Evolutionary conservation across 2,888 invertebrate genomes (phyloP), one percentile per base, ranked within the genome.

Genomic region (Caenorhabditis zanzibari): DNA sequence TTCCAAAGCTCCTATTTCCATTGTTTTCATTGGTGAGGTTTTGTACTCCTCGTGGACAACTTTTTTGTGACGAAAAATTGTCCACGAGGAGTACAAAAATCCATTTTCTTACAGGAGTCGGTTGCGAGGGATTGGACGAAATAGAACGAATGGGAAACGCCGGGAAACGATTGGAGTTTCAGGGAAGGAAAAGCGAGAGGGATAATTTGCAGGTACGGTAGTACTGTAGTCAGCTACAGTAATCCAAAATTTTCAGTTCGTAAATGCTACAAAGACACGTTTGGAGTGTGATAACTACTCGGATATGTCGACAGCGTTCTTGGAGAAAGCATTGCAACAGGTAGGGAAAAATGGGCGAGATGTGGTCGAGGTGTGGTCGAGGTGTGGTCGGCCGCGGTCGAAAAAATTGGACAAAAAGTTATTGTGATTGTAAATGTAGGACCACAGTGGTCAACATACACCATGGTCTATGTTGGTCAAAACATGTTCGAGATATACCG

Each of bases 161-260:
- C 2, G 89, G 90, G 22, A 88, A 86, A 63, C 82, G 89, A 19
- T 44, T 90, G n/a, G 89, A 89, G 54, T 90, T 80, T 72, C 90
- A 90, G 56, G 90, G 90, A 58, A 28, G 90, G 28, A 90, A 90
- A 59, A 86, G 87, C 26, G 90, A 90, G 68, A 56, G 90, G 26
- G 89, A 90, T 61, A 88, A 84, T 66, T 81, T 81, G 26, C 81
- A 81, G 75, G 81, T 81, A 28, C 1, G 19, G 49, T 49, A 7
- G 7, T 32, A 32, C 32, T 32, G 5, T 32, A 32, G 32, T 32
- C 7, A 32, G 9, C 59, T 1, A n/a, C 49, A 49, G 26, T 54
- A 24, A 22, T 3, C 22, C 1, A 3, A n/a, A n/a, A 49, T 1
- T 75, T 86, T 35, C 88, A 90, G 82, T 83, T 75, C 26, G 80